Conservation (phyloP, 2,888 invertebrate genomes). For the Troides aeacus region DNA sequence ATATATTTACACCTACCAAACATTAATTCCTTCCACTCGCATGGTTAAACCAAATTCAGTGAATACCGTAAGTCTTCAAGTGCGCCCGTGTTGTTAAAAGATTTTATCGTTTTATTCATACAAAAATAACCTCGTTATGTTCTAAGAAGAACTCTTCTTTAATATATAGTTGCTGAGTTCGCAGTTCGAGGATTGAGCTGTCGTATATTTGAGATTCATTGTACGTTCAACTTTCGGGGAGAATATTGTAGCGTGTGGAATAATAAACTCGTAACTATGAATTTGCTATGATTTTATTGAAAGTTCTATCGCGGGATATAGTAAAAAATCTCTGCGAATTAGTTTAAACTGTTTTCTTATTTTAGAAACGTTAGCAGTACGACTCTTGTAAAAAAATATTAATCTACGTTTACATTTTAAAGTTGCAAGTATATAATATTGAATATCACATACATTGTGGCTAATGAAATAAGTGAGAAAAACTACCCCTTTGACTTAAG, state of each 20-base stretch:
- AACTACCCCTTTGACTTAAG: too few species aligned
- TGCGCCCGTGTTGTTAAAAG: neutral
- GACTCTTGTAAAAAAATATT: too few species aligned
- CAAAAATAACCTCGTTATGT: neutral
- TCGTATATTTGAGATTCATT: constrained; percentile 10
- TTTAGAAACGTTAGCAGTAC: neutral
- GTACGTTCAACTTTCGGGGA: constrained; percentile 6
- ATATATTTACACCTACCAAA: neutral
- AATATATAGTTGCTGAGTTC: constrained; percentile 3
- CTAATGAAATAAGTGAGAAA: too few species aligned
- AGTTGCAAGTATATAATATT: too few species aligned
- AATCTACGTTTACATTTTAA: too few species aligned
- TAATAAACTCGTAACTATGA: constrained; percentile 8
- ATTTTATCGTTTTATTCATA: neutral
- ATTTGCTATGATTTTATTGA: constrained; percentile 5
- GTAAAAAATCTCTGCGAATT: neutral
- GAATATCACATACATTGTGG: too few species aligned
- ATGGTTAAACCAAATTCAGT: neutral
- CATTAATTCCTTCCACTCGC: neutral
- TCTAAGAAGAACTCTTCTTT: neutral
- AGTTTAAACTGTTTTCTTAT: neutral
- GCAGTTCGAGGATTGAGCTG: constrained; percentile 8
- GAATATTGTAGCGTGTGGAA: constrained; percentile 5
- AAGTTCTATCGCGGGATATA: neutral
- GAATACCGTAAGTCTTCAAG: neutral